phyloP scores from a whole-genome alignment of 92 coral and sea anemone species.

The Phenganax stokvisi region DNA sequence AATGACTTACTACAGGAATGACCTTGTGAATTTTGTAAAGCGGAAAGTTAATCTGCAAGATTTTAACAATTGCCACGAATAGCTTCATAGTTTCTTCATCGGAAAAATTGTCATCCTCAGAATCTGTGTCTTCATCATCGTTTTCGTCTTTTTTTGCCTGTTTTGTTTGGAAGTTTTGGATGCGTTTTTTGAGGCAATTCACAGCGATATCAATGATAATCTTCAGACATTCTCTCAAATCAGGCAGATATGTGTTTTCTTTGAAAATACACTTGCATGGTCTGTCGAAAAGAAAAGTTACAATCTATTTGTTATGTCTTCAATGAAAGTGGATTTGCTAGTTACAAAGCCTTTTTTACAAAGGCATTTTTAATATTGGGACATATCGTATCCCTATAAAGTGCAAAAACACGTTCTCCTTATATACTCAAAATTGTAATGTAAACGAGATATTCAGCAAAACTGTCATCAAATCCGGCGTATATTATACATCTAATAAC shows the following conservation, averaged over 20 bases:
- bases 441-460: not conserved
- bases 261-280: constrained; percentile 92
- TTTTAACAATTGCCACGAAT: constrained; percentile 74
- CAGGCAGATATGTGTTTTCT: constrained; percentile 74
- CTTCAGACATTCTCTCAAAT: constrained; percentile 73
- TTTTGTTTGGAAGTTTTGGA: constrained; percentile 44
- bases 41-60: constrained; percentile 92
- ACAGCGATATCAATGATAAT: constrained; percentile 64
- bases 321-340: not conserved
- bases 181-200: constrained; percentile 51
- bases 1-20: constrained; percentile 10
- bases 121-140: constrained; percentile 29
- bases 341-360: not conserved
- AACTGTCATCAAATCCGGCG: not conserved
- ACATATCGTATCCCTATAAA: not conserved
- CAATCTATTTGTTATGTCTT: not conserved
- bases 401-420: not conserved
- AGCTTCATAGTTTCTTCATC: constrained; percentile 67
- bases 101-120: constrained; percentile 55
- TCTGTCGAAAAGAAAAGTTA: constrained; percentile 39
- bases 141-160: constrained; percentile 39
- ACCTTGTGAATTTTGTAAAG: constrained; percentile 87
- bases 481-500: not conserved
- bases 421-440: not conserved
- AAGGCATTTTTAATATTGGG: no score